These are phyloP conservation scores for Coccyzus lansbergi DNA, from an alignment of 2,797 vertebrate genomes.

Conservation along the genomic window DNA sequence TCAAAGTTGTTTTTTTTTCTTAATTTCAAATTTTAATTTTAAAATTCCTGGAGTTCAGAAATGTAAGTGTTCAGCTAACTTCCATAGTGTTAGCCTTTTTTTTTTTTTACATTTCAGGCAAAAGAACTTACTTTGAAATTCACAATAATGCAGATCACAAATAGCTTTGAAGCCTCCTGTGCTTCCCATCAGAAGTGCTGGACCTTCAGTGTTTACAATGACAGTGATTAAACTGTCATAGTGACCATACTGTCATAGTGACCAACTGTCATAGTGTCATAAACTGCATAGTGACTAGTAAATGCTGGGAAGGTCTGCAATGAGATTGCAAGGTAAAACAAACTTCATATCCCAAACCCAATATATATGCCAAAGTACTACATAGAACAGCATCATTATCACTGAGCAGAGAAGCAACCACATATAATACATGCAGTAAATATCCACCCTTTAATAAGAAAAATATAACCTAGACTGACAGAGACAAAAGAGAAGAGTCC, in stretches of 20 bases:
- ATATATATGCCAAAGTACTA: background rate
- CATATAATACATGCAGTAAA: background rate
- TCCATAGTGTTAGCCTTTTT: background rate
- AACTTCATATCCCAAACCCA: fast-evolving
- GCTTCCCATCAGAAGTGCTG: background rate
- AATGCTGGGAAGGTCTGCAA: background rate
- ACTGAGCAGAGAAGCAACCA: background rate
- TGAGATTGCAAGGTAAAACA: background rate
- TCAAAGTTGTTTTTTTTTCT: background rate
- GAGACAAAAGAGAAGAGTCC: background rate
- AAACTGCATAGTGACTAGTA: background rate
- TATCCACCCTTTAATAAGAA: background rate
- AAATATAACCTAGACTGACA: background rate
- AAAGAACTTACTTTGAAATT: background rate
- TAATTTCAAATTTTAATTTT: background rate
- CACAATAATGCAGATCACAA: background rate
- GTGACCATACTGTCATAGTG: too few species aligned
- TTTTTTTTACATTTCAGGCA: background rate
- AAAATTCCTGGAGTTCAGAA: background rate
- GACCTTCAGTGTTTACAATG: background rate
- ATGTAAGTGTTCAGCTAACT: background rate
- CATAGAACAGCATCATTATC: background rate
- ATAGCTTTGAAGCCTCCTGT: background rate
- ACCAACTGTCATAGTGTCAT: too few species aligned
- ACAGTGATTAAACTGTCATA: background rate